phyloP scores from a whole-genome alignment of 2,113 vertebrate species.

The Scomber scombrus region DNA sequence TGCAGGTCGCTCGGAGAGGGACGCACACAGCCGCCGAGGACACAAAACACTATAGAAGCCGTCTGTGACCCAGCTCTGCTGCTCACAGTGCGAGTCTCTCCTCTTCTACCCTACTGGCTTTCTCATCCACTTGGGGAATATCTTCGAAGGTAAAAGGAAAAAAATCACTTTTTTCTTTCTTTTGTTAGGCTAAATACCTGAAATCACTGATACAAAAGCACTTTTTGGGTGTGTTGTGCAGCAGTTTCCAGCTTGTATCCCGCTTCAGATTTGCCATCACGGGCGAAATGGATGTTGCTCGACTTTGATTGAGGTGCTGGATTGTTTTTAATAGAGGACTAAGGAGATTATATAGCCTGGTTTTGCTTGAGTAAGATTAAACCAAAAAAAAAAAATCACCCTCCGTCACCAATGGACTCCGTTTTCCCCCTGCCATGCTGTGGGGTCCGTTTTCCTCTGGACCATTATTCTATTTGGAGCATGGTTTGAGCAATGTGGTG shows the following conservation, averaged over 20 bases:
- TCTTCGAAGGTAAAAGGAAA: constrained; percentile 68
- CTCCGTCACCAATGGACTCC: constrained; percentile 36
- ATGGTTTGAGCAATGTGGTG: neutral
- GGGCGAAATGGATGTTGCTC: neutral
- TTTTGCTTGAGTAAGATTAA: constrained; percentile 8
- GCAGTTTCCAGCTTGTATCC: constrained; percentile 39
- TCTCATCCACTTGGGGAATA: constrained; percentile 67
- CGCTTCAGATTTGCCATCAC: neutral
- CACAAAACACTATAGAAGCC: constrained; percentile 44
- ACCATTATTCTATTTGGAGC: constrained; percentile 15
- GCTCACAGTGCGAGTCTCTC: constrained; percentile 24
- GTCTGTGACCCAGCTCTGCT: constrained; percentile 24
- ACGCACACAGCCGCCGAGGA: constrained; percentile 67
- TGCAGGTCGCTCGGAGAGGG: constrained; percentile 77
- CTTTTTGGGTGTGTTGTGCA: constrained; percentile 58
- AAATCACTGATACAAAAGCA: constrained; percentile 40
- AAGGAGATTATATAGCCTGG: neutral
- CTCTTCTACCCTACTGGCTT: constrained; percentile 1
- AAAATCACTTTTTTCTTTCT: constrained; percentile 46
- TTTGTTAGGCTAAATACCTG: constrained; percentile 32
- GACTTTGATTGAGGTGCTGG: constrained; percentile 11
- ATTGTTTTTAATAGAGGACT: constrained; percentile 7
- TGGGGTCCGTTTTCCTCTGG: constrained; percentile 46
- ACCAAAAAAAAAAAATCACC: neutral
- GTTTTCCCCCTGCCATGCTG: constrained; percentile 29